Percentiles rank a stretch among this genome's conserved stretches.
These are phyloP conservation scores for Barnardius zonarius DNA, from an alignment of 2,113 vertebrate genomes.

Conservation along the genomic window DNA sequence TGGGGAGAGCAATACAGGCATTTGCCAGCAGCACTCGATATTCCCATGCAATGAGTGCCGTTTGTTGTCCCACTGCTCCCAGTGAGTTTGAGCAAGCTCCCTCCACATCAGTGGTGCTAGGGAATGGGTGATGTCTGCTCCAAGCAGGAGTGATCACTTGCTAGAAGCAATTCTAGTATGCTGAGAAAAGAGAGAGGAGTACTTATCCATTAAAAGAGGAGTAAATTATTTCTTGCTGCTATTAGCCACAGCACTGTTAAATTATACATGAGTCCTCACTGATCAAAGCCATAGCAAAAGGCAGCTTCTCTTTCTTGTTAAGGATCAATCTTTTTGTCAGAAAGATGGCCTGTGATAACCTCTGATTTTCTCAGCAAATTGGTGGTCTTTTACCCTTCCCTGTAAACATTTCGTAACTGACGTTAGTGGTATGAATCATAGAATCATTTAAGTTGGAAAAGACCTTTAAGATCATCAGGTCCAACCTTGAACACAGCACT, in stretches of 20 bases:
- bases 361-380: not conserved
- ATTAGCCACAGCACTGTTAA: not conserved
- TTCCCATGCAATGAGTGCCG: accelerated
- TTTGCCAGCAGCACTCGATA: accelerated
- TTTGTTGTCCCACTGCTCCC: accelerated
- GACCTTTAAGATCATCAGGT: not conserved
- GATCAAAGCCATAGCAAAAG: not conserved
- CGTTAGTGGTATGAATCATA: not conserved
- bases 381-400: not conserved
- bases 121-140: accelerated
- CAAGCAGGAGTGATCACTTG: accelerated
- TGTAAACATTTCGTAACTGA: not conserved
- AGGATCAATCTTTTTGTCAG: not conserved
- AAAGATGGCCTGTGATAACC: not conserved
- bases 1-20: accelerated
- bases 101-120: accelerated
- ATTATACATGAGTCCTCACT: not conserved
- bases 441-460: not conserved
- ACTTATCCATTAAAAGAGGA: not conserved
- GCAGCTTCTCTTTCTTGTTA: not conserved
- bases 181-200: not conserved
- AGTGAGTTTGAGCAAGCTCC: accelerated
- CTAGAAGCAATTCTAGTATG: not conserved
- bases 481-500: not conserved
- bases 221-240: not conserved